A percentile compares a stretch with the other conserved stretches of the same genome.
phyloP scores from a whole-genome alignment of 2,113 vertebrate species.

The Carlito syrichta region DNA sequence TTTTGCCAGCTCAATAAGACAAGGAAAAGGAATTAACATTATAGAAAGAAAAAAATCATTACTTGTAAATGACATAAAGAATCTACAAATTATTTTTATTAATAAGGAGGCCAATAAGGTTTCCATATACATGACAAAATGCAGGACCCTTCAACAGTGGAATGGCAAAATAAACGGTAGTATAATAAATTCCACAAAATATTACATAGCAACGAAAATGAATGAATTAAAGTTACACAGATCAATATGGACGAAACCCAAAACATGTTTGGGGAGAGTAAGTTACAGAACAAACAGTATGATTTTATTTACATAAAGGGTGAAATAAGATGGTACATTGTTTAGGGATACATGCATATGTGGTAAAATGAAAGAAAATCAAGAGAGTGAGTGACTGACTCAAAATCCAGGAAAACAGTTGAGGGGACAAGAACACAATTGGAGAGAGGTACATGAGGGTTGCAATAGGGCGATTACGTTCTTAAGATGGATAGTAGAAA shows the following conservation, averaged over 20 bases:
- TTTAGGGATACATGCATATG: background rate
- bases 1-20: background rate
- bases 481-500: background rate
- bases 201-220: background rate
- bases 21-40: background rate
- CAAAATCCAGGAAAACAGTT: background rate
- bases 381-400: background rate
- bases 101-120: background rate
- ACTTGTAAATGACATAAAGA: background rate
- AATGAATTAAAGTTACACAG: background rate
- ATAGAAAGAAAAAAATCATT: constrained; percentile 15
- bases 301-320: background rate
- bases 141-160: background rate
- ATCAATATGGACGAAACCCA: background rate
- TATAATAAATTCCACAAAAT: background rate
- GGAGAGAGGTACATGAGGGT: background rate
- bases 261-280: background rate
- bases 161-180: background rate
- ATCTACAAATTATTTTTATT: constrained; percentile 28
- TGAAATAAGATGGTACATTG: background rate
- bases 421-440: background rate
- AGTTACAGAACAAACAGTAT: background rate
- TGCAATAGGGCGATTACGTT: background rate
- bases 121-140: background rate
- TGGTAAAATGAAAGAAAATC: background rate